Evolutionary conservation across 1,140 invertebrate genomes (phyloP), one percentile per base, ranked within the genome.

Genomic region (Mizuhopecten yessoensis): DNA sequence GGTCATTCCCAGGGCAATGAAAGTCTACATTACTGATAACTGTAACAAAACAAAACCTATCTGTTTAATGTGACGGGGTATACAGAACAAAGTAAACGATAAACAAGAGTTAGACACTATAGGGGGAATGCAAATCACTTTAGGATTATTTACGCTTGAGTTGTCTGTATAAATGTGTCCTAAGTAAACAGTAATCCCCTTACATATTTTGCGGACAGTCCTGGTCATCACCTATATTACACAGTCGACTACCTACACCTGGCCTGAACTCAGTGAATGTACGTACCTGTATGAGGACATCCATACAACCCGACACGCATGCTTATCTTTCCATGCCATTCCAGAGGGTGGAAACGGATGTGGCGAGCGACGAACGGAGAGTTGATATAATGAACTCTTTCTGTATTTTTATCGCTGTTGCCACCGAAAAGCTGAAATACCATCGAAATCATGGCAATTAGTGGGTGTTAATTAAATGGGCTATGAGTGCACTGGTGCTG

Each of bases 371-470:
- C 96, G 94, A 97, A 97, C 3, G 97, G 97, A 10, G 96, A 96
- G 94, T 97, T 97, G 34, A 97, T 95, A 94, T 97, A 97, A 93
- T 97, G 97, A 33, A 96, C 94, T 86, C 97, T 92, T 92, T 97
- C 97, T 9, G 97, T 97, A 86, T 96, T 94, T 91, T 97, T 97
- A 94, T 97, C 97, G 94, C 97, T 96, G 93, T 97, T 97, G 10
- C 97, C 97, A 9, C 97, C 97, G 94, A 97, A 97, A 91, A 97
- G 95, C 97, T 97, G 93, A 34, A 88, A 89, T 86, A 75, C n/a
- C n/a, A 90, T n/a, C 86, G 17, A 89, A 87, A 90, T 33, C 91
- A 88, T 33, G 29, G 11, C 45, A 87, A 88, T 75, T 75, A 75
- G 57, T 75, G 57, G 17, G 17, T n/a, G 23, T 75, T 7, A 5